Conservation (phyloP, 2,113 vertebrate species). For the Plectropomus leopardus region DNA sequence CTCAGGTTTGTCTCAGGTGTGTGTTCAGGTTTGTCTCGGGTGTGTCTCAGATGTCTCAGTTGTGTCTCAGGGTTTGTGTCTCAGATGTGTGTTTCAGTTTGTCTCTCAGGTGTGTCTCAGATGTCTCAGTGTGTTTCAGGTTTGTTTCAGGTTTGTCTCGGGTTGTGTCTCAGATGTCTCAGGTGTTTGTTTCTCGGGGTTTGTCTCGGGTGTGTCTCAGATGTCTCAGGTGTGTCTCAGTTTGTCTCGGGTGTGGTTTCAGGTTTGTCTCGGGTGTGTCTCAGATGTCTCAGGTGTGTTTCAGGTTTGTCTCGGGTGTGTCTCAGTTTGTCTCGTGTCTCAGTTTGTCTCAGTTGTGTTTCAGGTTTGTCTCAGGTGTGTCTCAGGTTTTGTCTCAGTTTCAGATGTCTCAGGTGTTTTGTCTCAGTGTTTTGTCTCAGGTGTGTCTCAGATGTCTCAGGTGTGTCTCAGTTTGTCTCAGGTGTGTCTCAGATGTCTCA, state of each 20-base stretch:
- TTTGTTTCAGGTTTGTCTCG: not conserved
- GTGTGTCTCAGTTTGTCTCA: too few species aligned
- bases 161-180: too few species aligned
- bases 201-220: not conserved
- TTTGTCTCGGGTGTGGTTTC: too few species aligned
- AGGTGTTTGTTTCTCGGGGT: too few species aligned
- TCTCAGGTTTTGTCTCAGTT: not conserved
- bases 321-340: not conserved
- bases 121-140: not conserved
- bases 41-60: too few species aligned
- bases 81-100: slow-evolving; percentile 22
- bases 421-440: too few species aligned
- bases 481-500: not conserved
- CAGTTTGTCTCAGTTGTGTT: too few species aligned
- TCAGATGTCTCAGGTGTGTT: not conserved
- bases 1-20: not conserved
- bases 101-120: not conserved
- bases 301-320: not conserved
- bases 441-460: not conserved
- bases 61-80: too few species aligned
- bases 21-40: not conserved
- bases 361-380: not conserved
- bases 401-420: too few species aligned
- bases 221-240: too few species aligned
- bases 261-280: not conserved